Evolutionary conservation across 2,797 vertebrate species (phyloP).

Genomic region (Chelmon rostratus): DNA sequence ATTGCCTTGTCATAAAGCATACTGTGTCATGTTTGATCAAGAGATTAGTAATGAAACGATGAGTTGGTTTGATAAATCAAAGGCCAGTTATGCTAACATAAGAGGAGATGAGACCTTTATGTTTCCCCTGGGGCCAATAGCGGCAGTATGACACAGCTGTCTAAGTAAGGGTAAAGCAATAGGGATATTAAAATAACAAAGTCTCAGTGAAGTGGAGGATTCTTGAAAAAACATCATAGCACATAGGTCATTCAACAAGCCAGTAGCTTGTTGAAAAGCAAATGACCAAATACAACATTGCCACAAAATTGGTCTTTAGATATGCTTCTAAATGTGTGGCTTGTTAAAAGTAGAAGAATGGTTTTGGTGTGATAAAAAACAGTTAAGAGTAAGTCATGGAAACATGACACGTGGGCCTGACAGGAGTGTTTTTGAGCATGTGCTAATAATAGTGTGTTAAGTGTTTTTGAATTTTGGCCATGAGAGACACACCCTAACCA

Average conservation of each 20-base stretch:
- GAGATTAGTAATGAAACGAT: too few species aligned
- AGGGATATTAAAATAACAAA: not conserved
- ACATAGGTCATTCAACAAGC: not conserved
- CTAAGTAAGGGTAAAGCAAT: not conserved
- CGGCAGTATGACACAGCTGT: not conserved
- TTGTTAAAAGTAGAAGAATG: not conserved
- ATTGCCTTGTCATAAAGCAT: too few species aligned
- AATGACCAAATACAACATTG: not conserved
- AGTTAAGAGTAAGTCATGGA: slow-evolving; percentile 54
- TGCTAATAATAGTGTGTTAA: slow-evolving; percentile 84
- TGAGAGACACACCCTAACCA: slow-evolving; percentile 81
- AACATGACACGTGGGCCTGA: slow-evolving; percentile 58
- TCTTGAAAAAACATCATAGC: slow-evolving; percentile 1
- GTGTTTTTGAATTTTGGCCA: slow-evolving; percentile 74
- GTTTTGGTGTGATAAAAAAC: slow-evolving; percentile 20
- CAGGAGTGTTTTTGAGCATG: slow-evolving; percentile 59
- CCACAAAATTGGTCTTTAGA: not conserved
- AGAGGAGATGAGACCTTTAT: not conserved
- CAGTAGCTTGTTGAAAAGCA: not conserved
- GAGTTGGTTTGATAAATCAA: slow-evolving; percentile 1
- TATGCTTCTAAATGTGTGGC: not conserved
- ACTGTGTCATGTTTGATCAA: too few species aligned
- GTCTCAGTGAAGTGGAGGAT: not conserved
- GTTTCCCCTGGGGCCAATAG: not conserved
- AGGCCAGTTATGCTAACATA: not conserved